Percentiles rank a stretch among this genome's conserved stretches.
Evolutionary conservation across 2,888 invertebrate genomes (phyloP).

Genomic region (Coecobrya sp.): DNA sequence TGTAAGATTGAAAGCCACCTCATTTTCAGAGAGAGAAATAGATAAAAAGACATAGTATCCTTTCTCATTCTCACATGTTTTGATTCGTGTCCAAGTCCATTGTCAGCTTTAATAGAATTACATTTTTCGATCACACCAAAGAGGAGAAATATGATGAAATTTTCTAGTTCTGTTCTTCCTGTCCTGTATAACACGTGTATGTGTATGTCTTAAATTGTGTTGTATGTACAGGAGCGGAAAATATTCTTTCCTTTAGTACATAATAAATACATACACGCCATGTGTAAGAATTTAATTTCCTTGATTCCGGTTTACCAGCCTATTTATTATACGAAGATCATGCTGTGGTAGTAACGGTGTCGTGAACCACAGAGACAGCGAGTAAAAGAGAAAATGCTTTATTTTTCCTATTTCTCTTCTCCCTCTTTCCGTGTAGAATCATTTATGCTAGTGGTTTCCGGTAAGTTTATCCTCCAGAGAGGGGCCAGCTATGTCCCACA

Average conservation of each 20-base stretch:
- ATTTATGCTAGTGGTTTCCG: conserved; percentile 47
- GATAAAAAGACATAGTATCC: background rate
- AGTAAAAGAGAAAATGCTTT: background rate
- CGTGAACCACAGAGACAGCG: background rate
- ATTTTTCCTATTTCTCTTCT: background rate
- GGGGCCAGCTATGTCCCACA: conserved; percentile 13
- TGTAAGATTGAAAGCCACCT: conserved; percentile 18
- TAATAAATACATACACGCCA: background rate
- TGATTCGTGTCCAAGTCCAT: conserved; percentile 70
- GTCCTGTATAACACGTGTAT: background rate
- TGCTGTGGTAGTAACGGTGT: background rate
- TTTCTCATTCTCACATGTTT: conserved; percentile 46
- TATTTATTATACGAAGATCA: conserved; percentile 4
- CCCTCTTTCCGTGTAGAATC: background rate
- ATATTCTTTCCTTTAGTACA: background rate
- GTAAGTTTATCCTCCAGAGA: conserved; percentile 52
- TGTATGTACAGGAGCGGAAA: background rate
- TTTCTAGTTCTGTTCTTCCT: conserved; percentile 3
- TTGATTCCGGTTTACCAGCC: conserved; percentile 12
- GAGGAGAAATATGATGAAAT: conserved; percentile 55
- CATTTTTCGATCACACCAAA: conserved; percentile 43
- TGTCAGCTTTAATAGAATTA: conserved; percentile 64
- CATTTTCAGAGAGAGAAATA: conserved; percentile 7
- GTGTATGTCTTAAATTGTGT: background rate
- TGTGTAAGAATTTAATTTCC: conserved; percentile 62